Percentiles rank a stretch among this genome's conserved stretches.
Evolutionary conservation across 2,888 invertebrate genomes (phyloP).

Genomic region (Uloborus plumipes): DNA sequence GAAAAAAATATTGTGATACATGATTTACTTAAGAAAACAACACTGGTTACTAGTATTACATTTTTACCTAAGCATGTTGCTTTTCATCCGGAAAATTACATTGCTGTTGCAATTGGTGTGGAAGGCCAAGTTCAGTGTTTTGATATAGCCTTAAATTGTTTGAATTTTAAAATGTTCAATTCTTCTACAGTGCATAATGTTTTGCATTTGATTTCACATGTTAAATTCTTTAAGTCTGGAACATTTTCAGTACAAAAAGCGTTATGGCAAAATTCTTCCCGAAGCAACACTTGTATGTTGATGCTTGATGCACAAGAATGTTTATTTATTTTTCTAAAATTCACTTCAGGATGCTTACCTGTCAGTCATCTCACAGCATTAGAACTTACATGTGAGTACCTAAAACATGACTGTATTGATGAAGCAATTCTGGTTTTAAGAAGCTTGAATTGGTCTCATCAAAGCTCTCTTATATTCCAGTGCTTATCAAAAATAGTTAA

Average conservation of each 20-base stretch:
- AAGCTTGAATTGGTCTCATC: conserved; percentile 84
- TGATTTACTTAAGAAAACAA: conserved; percentile 82
- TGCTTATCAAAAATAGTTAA: conserved; percentile 82
- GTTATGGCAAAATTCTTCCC: conserved; percentile 74
- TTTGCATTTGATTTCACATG: conserved; percentile 78
- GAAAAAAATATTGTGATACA: conserved; percentile 87
- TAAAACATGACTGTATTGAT: conserved; percentile 78
- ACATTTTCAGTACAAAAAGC: conserved; percentile 76
- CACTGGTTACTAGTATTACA: conserved; percentile 82
- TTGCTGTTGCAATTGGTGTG: conserved; percentile 80
- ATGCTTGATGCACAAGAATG: conserved; percentile 76
- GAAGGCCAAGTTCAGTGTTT: conserved; percentile 82
- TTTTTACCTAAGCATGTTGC: conserved; percentile 81
- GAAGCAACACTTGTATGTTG: conserved; percentile 70
- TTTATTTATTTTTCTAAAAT: conserved; percentile 69
- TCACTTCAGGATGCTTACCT: conserved; percentile 70
- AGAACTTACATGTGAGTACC: conserved; percentile 78
- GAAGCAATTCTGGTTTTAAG: conserved; percentile 79
- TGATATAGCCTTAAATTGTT: conserved; percentile 79
- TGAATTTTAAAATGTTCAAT: conserved; percentile 78
- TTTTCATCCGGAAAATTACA: conserved; percentile 81
- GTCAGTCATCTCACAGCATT: conserved; percentile 75
- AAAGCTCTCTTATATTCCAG: conserved; percentile 82
- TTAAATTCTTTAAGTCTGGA: conserved; percentile 71
- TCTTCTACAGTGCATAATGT: conserved; percentile 77